Evolutionary conservation across 2,113 vertebrate genomes (phyloP), one percentile per base, ranked within the genome.

Genomic region (Pipa parva): DNA sequence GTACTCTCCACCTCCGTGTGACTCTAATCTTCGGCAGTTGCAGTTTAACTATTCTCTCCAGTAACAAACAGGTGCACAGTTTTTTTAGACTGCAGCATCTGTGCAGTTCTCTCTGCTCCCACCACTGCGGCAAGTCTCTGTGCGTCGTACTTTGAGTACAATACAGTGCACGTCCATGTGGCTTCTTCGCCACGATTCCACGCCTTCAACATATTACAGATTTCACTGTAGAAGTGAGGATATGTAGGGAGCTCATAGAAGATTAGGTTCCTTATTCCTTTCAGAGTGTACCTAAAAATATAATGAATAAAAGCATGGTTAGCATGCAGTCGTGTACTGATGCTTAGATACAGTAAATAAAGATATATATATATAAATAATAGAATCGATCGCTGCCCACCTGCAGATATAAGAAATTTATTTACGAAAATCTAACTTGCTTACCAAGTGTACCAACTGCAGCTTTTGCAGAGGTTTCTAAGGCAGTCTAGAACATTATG

Each of bases 201-300:
- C 2, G 89, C 86, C 26, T 83, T 86, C 79, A 99, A 87, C 92
- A 98, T 96, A 77, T 97, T 95, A 69, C 97, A 99, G 59, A 98
- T 78, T 71, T 99, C 97, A 2, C 90, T 97, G 84, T 99, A 99
- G 87, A 97, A 99, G 77, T 97, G 93, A 2, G 93, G 81, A 71
- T 92, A 97, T 0, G 93, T 92, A 2, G 96, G 97, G 54, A 99
- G 80, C 26, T 91, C 92, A 2, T 98, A 99, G 82, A 98, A 98
- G 74, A 99, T 91, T 52, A 99, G 84, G 82, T 98, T 95, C 74
- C 86, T 84, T 77, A 97, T 92, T 37, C 97, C 97, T 83, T 87
- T 95, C 69, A 99, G 93, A 0, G 81, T 87, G 70, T 96, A 97
- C 76, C 97, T 99, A 77, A 15, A 74, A 27, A 1, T 63, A 24